These are phyloP conservation scores for Pimpla rufipes DNA, from an alignment of 2,888 invertebrate genomes.

Conservation along the genomic window DNA sequence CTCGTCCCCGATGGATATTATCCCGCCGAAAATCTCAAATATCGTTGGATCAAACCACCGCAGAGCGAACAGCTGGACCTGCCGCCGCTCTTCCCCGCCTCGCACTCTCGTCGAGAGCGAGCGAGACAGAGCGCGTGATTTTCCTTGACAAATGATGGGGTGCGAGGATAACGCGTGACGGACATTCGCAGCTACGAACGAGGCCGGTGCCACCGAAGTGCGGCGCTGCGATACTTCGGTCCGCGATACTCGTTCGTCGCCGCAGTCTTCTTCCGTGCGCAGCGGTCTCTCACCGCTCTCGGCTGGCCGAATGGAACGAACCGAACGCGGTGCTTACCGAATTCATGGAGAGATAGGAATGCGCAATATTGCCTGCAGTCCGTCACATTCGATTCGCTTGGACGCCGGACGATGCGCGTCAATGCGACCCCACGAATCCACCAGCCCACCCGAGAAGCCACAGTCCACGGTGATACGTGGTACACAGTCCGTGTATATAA, in stretches of 20 bases:
- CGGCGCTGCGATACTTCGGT: not conserved
- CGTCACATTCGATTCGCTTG: slow-evolving; percentile 83
- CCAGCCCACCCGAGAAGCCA: slow-evolving; percentile 32
- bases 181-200: slow-evolving; percentile 31
- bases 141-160: slow-evolving; percentile 62
- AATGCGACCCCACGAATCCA: slow-evolving; percentile 30
- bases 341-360: slow-evolving; percentile 78
- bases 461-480: slow-evolving; percentile 19
- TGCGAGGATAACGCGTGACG: slow-evolving; percentile 61
- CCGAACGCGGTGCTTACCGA: slow-evolving; percentile 56
- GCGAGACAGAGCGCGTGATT: slow-evolving; percentile 1
- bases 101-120: not conserved
- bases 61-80: slow-evolving; percentile 50
- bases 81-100: not conserved
- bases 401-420: slow-evolving; percentile 41
- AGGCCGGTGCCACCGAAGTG: not conserved
- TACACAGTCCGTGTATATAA: not conserved
- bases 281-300: too few species aligned
- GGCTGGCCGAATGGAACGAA: slow-evolving; percentile 13
- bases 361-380: slow-evolving; percentile 83
- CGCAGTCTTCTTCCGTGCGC: not conserved
- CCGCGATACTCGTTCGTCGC: slow-evolving; percentile 4
- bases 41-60: slow-evolving; percentile 20
- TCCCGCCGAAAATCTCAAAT: slow-evolving; percentile 27
- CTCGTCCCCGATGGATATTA: not conserved